Percentiles rank a stretch among this genome's conserved stretches.
Evolutionary conservation across 1,140 invertebrate genomes (phyloP).

Genomic region (Leguminivora glycinivorella): DNA sequence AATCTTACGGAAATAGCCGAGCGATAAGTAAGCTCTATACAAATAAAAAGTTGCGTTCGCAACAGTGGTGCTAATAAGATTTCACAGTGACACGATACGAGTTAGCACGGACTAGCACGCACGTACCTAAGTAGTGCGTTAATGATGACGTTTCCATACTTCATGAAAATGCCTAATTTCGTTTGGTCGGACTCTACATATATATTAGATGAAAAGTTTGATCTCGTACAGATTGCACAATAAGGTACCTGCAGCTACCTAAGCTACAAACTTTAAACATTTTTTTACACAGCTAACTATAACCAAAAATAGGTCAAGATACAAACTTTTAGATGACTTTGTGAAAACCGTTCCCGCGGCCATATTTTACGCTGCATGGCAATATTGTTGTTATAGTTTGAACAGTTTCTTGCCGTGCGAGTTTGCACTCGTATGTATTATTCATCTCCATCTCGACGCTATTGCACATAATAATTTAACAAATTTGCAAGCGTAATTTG

Average conservation of each 20-base stretch:
- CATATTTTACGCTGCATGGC: slow-evolving; percentile 16
- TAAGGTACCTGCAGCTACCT: background rate
- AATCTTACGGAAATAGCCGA: too few relatives aligned
- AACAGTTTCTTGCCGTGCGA: slow-evolving; percentile 22
- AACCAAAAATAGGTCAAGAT: background rate
- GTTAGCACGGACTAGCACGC: too few relatives aligned
- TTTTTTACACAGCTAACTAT: background rate
- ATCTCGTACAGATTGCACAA: background rate
- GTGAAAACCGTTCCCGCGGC: background rate
- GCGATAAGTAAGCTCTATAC: too few relatives aligned
- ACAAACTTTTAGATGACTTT: slow-evolving; percentile 5
- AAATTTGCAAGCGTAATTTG: slow-evolving; percentile 28
- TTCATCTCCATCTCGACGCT: slow-evolving; percentile 18
- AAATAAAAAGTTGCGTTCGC: too few relatives aligned
- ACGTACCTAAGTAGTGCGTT: too few relatives aligned
- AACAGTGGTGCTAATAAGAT: too few relatives aligned
- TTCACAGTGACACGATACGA: too few relatives aligned
- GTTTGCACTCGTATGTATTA: slow-evolving; percentile 23
- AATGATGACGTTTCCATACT: too few relatives aligned
- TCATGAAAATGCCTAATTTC: too few relatives aligned
- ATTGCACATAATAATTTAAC: slow-evolving; percentile 28
- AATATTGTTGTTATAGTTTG: slow-evolving; percentile 23
- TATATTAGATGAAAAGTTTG: too few relatives aligned
- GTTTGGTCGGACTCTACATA: too few relatives aligned
- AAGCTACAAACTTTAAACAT: background rate